Evolutionary conservation across 2,113 vertebrate species (phyloP), one percentile per base, ranked within the genome.

Genomic region (Cichladusa arquata): DNA sequence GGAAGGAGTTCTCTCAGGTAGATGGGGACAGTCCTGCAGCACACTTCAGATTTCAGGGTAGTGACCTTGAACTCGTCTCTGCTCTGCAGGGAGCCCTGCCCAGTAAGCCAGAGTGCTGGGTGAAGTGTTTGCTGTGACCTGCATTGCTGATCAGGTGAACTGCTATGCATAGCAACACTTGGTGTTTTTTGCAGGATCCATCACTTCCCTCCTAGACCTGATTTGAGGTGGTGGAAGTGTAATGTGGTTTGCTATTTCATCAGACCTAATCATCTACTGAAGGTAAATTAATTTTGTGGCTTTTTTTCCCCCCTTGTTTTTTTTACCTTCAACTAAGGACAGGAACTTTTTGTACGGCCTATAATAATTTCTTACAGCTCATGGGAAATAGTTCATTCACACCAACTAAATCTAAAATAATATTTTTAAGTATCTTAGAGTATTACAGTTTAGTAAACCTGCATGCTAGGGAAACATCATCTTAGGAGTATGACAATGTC

Each of bases 51-150:
- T 94, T 96, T 93, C 93, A 95, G 90, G 88, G 36, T 78, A 67
- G 64, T 1, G 26, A 95, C 85, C 92, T 78, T 90, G 92, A 74
- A 71, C 88, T 94, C 9, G 0, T 83, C 88, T 95, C 60, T 3
- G 5, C 67, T 94, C 92, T 74, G 51, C 14, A 17, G 93, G 95
- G 90, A 95, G 66, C 65, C 66, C 1, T 38, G 5, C 47, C 31
- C 3, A 4, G 90, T 53, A 34, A 90, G 56, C 34, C 48, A 44
- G 91, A 82, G 81, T 71, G 5, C 58, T 81, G 71, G 79, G 90
- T 92, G 94, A 93, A 91, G 64, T 67, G 87, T 71, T 95, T 70
- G 44, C 76, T 80, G 60, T 90, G 94, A 96, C 95, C 93, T 95
- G 92, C 51, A 14, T 70, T 83, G 85, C 92, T 95, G 76, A 88